Base-by-base conservation (phyloP, 2,888 invertebrate genomes). In the Thereva nobilitata region DNA sequence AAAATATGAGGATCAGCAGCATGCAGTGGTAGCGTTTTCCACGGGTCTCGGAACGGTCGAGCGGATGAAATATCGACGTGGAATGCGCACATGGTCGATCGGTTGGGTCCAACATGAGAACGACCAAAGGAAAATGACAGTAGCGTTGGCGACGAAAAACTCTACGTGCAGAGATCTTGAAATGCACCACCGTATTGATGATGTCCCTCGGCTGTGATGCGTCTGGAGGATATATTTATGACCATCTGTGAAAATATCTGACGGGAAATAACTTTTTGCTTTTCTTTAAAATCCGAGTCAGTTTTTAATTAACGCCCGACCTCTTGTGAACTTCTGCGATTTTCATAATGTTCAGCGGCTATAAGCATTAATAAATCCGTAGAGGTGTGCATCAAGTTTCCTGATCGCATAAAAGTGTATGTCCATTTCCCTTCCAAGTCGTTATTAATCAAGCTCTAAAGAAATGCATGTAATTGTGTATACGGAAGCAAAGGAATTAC, bases 191-290 rank as follows among this genome's bases (percentile, higher is more conserved):
- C 23, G 23, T 47, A 37, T 47, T 59, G 59, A 59, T 12, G 38
- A 7, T 59, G 47, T 59, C 59, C 59, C 59, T 59, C 37, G 47
- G 37, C 59, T 45, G 10, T 47, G 5, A 23, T 23, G 37, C 9
- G 64, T 42, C 64, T 53, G 53, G 34, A 53, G 44, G 44, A 64
- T 47, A 54, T 64, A 64, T 64, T 64, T 64, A 64, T 64, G 64
- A 55, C 54, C 64, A 64, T 64, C 64, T 64, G 64, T 64, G 55
- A 64, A 64, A 64, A 64, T 64, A 64, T 42, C 42, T 34, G 53
- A 49, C 63, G 34, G 40, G 34, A 50, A 35, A 40, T 23, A 23
- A 23, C 23, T 23, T 23, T 23, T 23, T 23, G 23, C 23, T 23
- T 23, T 23, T 23, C 23, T 23, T 23, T 2, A 23, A 23, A 23